Evolutionary conservation across 2,797 vertebrate species (phyloP).

Genomic region (Ciconia nigra): DNA sequence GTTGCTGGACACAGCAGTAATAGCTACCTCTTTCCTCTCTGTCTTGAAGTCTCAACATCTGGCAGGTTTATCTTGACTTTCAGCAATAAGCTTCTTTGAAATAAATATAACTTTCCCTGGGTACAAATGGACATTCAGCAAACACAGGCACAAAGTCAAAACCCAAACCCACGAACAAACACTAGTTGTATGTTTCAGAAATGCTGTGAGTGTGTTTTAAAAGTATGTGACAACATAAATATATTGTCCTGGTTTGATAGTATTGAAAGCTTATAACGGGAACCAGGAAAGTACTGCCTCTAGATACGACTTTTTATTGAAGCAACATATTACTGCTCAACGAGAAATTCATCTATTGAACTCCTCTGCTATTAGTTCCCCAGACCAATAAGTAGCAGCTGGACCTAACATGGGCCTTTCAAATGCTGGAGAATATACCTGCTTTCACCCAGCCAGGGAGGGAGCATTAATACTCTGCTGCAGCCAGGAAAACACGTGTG

Average conservation of each 20-base stretch:
- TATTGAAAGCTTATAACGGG: background rate
- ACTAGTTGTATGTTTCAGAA: background rate
- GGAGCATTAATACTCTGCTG: background rate
- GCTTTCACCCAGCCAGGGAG: background rate
- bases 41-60: constrained; percentile 53
- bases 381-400: background rate
- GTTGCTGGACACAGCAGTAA: constrained; percentile 17
- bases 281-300: background rate
- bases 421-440: background rate
- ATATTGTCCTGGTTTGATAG: background rate
- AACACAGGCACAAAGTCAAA: constrained; percentile 1
- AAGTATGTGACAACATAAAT: background rate
- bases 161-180: rapidly evolving
- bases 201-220: background rate
- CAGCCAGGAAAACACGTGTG: background rate
- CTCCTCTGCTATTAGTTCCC: background rate
- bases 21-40: constrained; percentile 44
- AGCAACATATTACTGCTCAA: background rate
- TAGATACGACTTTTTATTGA: background rate
- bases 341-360: background rate
- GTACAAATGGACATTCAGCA: constrained; percentile 48
- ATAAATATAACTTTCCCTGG: constrained; percentile 50
- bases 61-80: constrained; percentile 58
- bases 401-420: background rate
- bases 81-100: constrained; percentile 53